phyloP scores from a whole-genome alignment of 2,797 vertebrate genomes.

The Eospalax fontanierii region DNA sequence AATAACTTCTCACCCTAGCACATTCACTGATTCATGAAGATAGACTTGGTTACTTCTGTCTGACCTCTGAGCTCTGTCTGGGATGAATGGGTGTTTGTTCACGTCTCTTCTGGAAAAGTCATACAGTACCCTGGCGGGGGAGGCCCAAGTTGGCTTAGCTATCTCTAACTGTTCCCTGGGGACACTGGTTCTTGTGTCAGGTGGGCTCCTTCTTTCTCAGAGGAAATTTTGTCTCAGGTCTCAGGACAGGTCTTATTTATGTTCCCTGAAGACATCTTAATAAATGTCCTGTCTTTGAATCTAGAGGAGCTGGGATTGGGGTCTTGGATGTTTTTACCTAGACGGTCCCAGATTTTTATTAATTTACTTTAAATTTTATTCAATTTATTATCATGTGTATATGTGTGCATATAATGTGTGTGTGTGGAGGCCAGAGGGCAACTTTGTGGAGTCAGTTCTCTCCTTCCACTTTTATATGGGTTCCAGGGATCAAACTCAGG shows the following conservation, averaged over 20 bases:
- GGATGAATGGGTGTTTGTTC: neutral
- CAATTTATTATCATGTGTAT: too few relatives aligned
- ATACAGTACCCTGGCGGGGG: neutral
- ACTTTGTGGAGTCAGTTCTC: neutral
- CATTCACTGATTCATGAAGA: neutral
- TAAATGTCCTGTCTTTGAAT: constrained; percentile 7
- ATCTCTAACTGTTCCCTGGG: neutral
- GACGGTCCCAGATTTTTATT: neutral
- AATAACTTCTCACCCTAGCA: neutral
- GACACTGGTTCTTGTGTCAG: neutral
- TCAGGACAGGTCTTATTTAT: neutral
- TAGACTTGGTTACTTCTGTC: neutral
- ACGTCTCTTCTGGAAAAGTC: neutral
- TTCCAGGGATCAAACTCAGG: neutral
- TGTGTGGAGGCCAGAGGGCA: neutral
- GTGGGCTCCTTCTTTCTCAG: neutral
- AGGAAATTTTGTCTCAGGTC: neutral
- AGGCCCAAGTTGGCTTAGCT: neutral
- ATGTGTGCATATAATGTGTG: too few relatives aligned
- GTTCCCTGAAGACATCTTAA: neutral
- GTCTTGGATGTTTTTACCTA: neutral
- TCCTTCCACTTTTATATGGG: neutral
- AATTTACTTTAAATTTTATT: neutral
- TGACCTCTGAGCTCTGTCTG: neutral
- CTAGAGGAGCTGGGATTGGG: neutral